Evolutionary conservation across 92 coral and sea anemone species (phyloP), one percentile per base, ranked within the genome.

Genomic region (Phymanthus crucifer): DNA sequence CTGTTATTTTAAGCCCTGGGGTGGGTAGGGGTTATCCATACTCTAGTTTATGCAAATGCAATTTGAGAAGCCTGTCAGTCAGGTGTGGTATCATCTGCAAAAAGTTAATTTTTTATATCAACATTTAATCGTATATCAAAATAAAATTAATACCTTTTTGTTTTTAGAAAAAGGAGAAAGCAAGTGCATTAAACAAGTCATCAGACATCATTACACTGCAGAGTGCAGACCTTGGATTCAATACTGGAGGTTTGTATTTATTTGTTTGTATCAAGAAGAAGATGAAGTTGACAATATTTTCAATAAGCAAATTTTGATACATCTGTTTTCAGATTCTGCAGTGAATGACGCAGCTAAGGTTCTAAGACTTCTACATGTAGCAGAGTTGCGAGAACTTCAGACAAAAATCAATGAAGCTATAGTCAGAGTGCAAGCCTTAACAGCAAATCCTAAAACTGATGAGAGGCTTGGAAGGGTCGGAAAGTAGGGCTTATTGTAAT

Each of bases 381-480:
- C 94, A 10, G 97, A 96, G 52, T 87, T 96, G 38, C 87, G 99
- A 26, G 98, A 93, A 29, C 96, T 96, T 38, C 99, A 96, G 61
- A 96, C 99, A 3, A 89, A 89, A 70, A 96, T 96, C 13, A 96
- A 94, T 74, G 96, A 96, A 74, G 99, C 99, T 5, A 96, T 96
- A 50, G 99, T 96, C 35, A 94, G 93, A 7, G 99, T 93, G 1
- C 99, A 96, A 66, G 86, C 93, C 43, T 88, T 93, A 48, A 96
- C 99, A 7, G 99, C 99, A 50, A 93, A 96, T 73, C 99, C 99
- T 35, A 96, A 93, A 77, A 96, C 99, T 19, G 96, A 96, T 74
- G 93, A 94, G 46, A 84, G 84, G 46, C 98, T 96, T 31, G 99
- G 99, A 31, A 78, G 84, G 66, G 96, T 96, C 21, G 98, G 99